phyloP scores from a whole-genome alignment of 2,888 invertebrate species.

The Agrotis ipsilon region DNA sequence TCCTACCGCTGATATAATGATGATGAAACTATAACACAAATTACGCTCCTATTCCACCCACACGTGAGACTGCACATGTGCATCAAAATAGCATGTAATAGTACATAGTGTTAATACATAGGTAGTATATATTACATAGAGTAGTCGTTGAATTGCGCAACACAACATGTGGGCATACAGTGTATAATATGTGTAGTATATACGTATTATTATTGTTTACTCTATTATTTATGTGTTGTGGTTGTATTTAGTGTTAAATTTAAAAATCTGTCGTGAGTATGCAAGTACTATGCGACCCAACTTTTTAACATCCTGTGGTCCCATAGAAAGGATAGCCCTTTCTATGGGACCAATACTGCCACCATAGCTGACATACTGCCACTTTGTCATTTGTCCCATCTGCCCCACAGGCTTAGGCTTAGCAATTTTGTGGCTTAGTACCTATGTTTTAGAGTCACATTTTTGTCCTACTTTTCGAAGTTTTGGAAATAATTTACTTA shows the following conservation, averaged over 20 bases:
- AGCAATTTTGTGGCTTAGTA: too few species aligned
- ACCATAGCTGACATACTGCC: constrained; percentile 87
- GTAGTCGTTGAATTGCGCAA: constrained; percentile 47
- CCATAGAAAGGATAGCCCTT: too few species aligned
- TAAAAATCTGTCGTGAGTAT: too few species aligned
- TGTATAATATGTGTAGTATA: constrained; percentile 11
- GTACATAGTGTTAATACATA: constrained; percentile 8
- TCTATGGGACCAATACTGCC: too few species aligned
- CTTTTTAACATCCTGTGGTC: constrained; percentile 85
- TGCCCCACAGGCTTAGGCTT: too few species aligned
- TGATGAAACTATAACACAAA: not conserved
- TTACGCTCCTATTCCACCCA: not conserved
- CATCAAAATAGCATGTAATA: constrained; percentile 45
- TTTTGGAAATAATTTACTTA: too few species aligned
- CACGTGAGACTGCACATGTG: constrained; percentile 37
- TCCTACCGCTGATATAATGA: too few species aligned
- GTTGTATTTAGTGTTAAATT: not conserved
- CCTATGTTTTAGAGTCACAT: too few species aligned
- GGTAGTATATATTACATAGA: not conserved
- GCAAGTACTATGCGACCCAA: too few species aligned
- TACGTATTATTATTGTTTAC: constrained; percentile 5
- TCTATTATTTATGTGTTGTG: not conserved
- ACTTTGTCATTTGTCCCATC: constrained; percentile 78
- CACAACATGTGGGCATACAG: constrained; percentile 6
- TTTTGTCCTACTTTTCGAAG: too few species aligned